These are phyloP conservation scores for Euclidia mi DNA, from an alignment of 2,888 invertebrate species.

Conservation along the genomic window DNA sequence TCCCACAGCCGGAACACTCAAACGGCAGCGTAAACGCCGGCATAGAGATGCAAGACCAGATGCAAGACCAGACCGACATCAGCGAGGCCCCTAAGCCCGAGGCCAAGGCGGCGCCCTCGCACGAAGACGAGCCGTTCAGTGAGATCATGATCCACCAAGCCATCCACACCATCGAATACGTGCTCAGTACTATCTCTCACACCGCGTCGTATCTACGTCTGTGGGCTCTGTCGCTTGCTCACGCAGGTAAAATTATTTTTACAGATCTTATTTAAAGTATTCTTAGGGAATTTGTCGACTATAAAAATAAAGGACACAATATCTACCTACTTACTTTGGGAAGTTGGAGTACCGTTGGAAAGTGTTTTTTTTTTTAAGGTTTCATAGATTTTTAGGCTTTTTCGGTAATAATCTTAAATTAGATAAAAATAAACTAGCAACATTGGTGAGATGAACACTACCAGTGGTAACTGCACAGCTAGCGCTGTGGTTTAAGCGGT, in stretches of 20 bases:
- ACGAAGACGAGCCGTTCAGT: conserved; percentile 92
- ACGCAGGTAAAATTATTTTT: conserved; percentile 92
- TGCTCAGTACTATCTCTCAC: conserved; percentile 98
- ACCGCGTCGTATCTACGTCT: conserved; percentile 98
- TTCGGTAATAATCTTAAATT: too few species aligned
- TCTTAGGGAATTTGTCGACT: too few species aligned
- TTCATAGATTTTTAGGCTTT: too few species aligned
- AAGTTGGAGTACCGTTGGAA: too few species aligned
- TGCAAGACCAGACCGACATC: conserved; percentile 88
- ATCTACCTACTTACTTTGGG: too few species aligned
- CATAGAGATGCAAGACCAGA: conserved; percentile 91
- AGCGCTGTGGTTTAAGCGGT: too few species aligned
- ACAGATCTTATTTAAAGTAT: background rate
- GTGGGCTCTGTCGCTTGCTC: conserved; percentile 99
- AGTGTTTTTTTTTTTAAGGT: too few species aligned
- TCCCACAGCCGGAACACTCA: conserved; percentile 75
- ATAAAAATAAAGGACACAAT: too few species aligned
- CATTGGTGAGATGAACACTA: too few species aligned
- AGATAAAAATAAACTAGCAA: too few species aligned
- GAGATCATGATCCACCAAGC: conserved; percentile 98
- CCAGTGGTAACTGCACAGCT: too few species aligned
- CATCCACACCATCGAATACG: conserved; percentile 99
- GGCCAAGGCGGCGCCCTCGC: conserved; percentile 64
- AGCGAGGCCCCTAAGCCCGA: conserved; percentile 62
- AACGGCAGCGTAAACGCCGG: conserved; percentile 92